Evolutionary conservation across 2,888 invertebrate genomes (phyloP), one percentile per base, ranked within the genome.

Genomic region (Oxyteleia sp.): DNA sequence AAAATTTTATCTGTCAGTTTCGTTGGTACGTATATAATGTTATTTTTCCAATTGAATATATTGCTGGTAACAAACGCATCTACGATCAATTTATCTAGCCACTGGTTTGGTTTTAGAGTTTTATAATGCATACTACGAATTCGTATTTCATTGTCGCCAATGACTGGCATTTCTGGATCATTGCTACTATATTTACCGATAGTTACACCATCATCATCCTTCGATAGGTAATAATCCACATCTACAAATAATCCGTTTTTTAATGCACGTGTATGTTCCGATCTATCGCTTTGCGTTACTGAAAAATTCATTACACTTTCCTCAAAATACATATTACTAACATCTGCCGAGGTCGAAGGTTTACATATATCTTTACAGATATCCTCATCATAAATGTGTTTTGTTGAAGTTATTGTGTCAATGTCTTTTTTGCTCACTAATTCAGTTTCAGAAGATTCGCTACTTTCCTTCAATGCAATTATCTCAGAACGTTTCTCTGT

Each of bases 21-120:
- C n/a, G 15, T 8, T 53, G 51, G n/a, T n/a, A 53, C n/a, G 11
- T 47, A 47, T 18, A 47, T 47, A 7, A 47, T 47, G 4, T 11
- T 47, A 18, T 47, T 47, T 8, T 10, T 47, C 11, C 20, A 47
- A 8, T 20, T 32, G 32, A 7, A 4, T 8, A 32, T 8, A 32
- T 29, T 53, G 2, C 26, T 23, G 26, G 29, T n/a, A 1, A 53
- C 29, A n/a, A 29, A 47, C 0, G 47, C 47, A 47, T 47, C 47
- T 8, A 47, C 4, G 7, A 47, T 18, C 1, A 47, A 3, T 5
- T 3, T 47, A 18, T 18, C 20, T 5, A 47, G 0, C 47, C 47
- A 35, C 8, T 4, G 5, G 8, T 32, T 32, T 3, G 32, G 32
- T 32, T 32, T 32, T 10, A 32, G 8, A 7, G 32, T 32, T 32